Conservation (phyloP, 1,140 invertebrate species). For the Aphelinus atriplicis region DNA sequence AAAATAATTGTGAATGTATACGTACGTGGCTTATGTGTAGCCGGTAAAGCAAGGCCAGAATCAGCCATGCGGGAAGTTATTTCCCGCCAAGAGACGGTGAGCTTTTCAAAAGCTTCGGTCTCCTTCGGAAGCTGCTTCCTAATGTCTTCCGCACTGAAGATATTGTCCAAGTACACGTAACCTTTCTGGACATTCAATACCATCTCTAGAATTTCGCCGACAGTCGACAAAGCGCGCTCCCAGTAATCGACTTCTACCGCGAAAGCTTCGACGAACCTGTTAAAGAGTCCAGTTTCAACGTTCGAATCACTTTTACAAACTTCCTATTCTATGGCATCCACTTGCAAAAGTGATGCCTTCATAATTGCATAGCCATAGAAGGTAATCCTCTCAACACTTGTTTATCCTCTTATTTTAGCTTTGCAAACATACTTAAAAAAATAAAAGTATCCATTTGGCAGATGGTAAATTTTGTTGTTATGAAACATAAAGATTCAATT, state of each 20-base stretch:
- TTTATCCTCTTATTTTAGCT: not conserved
- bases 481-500: not conserved
- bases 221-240: conserved; percentile 81
- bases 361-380: not conserved
- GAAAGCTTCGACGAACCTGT: conserved; percentile 78
- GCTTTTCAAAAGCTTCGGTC: conserved; percentile 76
- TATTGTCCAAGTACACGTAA: conserved; percentile 84
- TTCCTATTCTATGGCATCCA: conserved; percentile 51
- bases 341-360: conserved; percentile 76
- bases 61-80: conserved; percentile 69
- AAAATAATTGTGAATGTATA: conserved; percentile 39
- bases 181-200: conserved; percentile 80
- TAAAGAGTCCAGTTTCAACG: conserved; percentile 5
- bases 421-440: not conserved
- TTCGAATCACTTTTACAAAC: not conserved
- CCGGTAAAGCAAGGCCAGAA: conserved; percentile 51
- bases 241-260: conserved; percentile 67
- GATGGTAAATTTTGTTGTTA: not conserved
- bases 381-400: not conserved
- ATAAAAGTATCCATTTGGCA: not conserved
- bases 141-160: conserved; percentile 87
- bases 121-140: conserved; percentile 83
- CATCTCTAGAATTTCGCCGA: conserved; percentile 82
- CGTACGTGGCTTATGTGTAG: conserved; percentile 60
- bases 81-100: conserved; percentile 78